Conservation (phyloP, 1,140 invertebrate genomes). For the Drosophila nebulosa region DNA sequence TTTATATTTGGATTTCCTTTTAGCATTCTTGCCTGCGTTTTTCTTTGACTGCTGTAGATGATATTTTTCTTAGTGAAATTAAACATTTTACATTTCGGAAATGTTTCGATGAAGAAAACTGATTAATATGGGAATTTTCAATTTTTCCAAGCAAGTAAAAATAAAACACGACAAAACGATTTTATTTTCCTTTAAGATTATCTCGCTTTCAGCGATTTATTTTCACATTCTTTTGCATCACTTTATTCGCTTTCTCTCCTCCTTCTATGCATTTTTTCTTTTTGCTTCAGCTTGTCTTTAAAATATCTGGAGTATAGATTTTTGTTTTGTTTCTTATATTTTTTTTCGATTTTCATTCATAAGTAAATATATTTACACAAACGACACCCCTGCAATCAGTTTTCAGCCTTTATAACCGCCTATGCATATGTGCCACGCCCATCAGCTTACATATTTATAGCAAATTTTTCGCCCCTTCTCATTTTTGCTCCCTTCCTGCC, state of each 20-base stretch:
- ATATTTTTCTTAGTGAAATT: too few species aligned
- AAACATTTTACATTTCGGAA: too few species aligned
- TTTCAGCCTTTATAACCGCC: not conserved
- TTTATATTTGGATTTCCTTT: too few species aligned
- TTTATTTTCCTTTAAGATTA: not conserved
- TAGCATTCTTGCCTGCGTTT: too few species aligned
- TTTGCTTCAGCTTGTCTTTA: not conserved
- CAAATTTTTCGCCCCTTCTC: not conserved
- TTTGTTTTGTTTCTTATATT: not conserved
- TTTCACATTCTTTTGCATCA: not conserved
- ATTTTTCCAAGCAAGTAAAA: too few species aligned
- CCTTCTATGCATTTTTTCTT: not conserved
- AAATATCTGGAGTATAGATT: not conserved
- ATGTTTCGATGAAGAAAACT: too few species aligned
- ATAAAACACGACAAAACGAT: not conserved
- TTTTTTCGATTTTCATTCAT: not conserved
- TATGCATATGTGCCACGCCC: not conserved
- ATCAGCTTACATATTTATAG: not conserved
- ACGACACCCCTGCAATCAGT: not conserved
- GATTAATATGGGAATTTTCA: too few species aligned
- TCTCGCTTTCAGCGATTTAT: not conserved
- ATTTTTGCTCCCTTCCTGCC: not conserved
- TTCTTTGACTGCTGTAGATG: too few species aligned
- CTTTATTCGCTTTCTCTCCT: not conserved
- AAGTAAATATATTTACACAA: not conserved